Evolutionary conservation across 2,797 vertebrate genomes (phyloP), one percentile per base, ranked within the genome.

Genomic region (Paratrypauchen microcephalus): DNA sequence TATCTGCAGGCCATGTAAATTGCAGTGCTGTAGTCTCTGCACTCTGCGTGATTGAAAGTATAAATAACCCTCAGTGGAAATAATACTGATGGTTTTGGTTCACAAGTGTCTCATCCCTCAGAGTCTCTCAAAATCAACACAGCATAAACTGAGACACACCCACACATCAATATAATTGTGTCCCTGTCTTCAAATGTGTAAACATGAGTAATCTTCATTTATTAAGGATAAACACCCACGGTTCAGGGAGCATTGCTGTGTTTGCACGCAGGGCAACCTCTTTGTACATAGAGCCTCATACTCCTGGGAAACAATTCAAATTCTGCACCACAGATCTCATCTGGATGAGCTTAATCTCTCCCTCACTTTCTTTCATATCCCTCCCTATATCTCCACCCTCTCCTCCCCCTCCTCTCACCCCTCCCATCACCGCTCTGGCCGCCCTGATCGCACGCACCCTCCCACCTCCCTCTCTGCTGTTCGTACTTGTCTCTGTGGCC

Each of bases 341-440:
- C 88, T 92, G 90, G 89, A 89, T 89, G 77, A 89, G 86, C 83
- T 93, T 86, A 91, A 91, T 90, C 77, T 88, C 77, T 73, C 83
- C 91, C 65, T 70, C 80, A 80, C 85, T 85, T 83, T 87, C 84
- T 87, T 84, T 87, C 83, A 74, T 78, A 83, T 87, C 83, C 83
- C 80, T 85, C 83, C 80, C 81, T 86, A 80, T 84, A 80, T 85
- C 79, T 86, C 84, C 84, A 77, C 85, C 84, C 85, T 84, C 74
- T 39, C 72, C 77, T 74, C 77, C 82, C 83, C 84, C 85, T 83
- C 75, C 36, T 73, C 77, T 75, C 76, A 80, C 79, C 74, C 71
- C 78, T 78, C 81, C 69, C 81, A 72, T 76, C 52, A 18, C 54
- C 56, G 41, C 72, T 32, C 19, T 60, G 50, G 48, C 81, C 71